Percentiles rank a stretch among this genome's conserved stretches.
Conservation (phyloP, 2,113 vertebrate genomes). For the Zosterops lateralis region DNA sequence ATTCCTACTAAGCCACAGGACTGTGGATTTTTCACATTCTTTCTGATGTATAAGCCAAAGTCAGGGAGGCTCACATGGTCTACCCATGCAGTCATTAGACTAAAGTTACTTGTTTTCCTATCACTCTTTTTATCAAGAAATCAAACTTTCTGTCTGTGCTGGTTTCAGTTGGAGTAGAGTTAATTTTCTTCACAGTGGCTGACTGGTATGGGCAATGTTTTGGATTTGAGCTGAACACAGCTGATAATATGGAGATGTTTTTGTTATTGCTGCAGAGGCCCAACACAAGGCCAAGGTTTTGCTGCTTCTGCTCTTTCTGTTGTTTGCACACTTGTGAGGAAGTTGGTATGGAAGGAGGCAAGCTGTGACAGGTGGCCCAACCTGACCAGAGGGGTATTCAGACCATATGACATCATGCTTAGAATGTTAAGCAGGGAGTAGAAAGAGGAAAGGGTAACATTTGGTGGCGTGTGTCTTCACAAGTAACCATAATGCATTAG, state of each 20-base stretch:
- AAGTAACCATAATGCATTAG: neutral
- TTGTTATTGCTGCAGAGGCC: neutral
- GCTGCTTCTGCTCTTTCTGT: neutral
- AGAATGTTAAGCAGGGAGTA: neutral
- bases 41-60: neutral
- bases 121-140: neutral
- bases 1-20: neutral
- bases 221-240: neutral
- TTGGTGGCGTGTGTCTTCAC: neutral
- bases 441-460: neutral
- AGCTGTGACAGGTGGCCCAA: neutral
- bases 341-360: neutral
- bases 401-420: neutral
- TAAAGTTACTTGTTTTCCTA: neutral
- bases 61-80: neutral
- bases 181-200: neutral
- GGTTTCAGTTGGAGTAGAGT: neutral
- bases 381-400: neutral
- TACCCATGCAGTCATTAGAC: neutral
- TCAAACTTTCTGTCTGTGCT: neutral
- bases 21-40: fast-evolving
- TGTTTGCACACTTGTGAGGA: neutral
- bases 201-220: neutral
- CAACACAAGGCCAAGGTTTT: neutral
- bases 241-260: neutral